Conservation (phyloP, 2,888 invertebrate genomes). For the Andrena minutula region DNA sequence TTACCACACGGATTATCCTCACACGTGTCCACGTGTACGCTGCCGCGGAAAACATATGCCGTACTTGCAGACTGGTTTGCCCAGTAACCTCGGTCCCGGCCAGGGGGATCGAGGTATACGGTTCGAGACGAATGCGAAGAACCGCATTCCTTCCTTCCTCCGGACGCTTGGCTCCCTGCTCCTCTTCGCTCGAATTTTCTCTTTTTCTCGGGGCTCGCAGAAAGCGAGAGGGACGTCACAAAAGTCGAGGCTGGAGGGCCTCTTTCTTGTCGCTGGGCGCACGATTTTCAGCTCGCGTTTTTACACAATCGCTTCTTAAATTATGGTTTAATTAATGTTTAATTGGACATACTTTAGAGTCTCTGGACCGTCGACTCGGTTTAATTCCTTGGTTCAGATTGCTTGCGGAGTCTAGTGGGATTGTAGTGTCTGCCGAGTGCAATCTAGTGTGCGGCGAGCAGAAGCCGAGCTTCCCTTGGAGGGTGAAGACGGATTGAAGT, state of each 20-base stretch:
- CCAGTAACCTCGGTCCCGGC: conserved; percentile 77
- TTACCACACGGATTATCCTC: conserved; percentile 52
- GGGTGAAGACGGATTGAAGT: conserved; percentile 55
- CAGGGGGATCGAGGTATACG: conserved; percentile 70
- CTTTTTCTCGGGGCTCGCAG: conserved; percentile 28
- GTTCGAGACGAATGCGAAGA: conserved; percentile 67
- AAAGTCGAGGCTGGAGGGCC: neutral
- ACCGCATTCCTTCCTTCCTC: conserved; percentile 76
- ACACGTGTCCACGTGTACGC: conserved; percentile 42
- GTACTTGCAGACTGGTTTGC: conserved; percentile 78
- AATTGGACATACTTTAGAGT: too few species aligned
- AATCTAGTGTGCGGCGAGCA: neutral
- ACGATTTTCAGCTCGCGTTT: too few species aligned
- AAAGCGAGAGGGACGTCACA: conserved; percentile 44
- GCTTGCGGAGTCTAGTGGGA: neutral
- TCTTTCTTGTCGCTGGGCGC: neutral
- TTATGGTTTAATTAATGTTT: too few species aligned
- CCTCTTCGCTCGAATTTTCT: conserved; percentile 42
- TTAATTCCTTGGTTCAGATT: neutral
- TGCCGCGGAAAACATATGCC: conserved; percentile 66
- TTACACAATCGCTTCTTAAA: too few species aligned
- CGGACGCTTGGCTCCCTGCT: conserved; percentile 39
- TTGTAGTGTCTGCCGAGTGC: neutral
- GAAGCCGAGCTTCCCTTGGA: conserved; percentile 25
- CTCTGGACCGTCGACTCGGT: neutral